Evolutionary conservation across 2,888 invertebrate genomes (phyloP).

Genomic region (Oscheius sp.): DNA sequence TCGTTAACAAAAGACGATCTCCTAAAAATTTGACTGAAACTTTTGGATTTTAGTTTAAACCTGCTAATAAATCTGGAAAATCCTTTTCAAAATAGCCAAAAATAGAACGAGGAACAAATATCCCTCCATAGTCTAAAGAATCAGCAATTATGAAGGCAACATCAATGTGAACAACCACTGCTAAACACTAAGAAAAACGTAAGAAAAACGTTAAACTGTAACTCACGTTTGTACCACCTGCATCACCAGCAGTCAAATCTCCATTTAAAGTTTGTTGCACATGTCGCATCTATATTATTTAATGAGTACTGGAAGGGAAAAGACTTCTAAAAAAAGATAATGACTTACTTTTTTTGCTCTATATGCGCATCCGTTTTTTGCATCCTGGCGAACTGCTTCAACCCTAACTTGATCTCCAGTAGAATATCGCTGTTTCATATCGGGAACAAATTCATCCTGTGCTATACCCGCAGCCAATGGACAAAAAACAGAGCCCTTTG

Average conservation of each 20-base stretch:
- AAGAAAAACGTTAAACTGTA: neutral
- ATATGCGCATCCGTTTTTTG: constrained; percentile 24
- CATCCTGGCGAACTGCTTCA: constrained; percentile 20
- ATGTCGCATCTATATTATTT: constrained; percentile 1
- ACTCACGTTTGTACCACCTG: neutral
- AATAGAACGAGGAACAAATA: constrained; percentile 15
- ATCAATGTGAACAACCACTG: neutral
- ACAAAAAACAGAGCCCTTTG: constrained; percentile 23
- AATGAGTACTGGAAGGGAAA: neutral
- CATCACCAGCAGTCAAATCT: neutral
- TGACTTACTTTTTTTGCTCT: constrained; percentile 27
- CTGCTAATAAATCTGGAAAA: neutral
- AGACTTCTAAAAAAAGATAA: no score
- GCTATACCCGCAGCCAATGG: constrained; percentile 24
- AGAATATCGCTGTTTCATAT: constrained; percentile 8
- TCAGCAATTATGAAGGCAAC: constrained; percentile 1
- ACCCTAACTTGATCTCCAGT: constrained; percentile 23
- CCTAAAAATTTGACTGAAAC: constrained; percentile 1
- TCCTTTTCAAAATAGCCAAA: constrained; percentile 1
- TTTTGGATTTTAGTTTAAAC: neutral
- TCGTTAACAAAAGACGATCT: neutral
- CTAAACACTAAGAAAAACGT: neutral
- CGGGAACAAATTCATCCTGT: constrained; percentile 12
- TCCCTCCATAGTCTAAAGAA: constrained; percentile 1
- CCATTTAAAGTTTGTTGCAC: neutral